These are phyloP conservation scores for Xestia rhomboidea DNA, from an alignment of 2,888 invertebrate species.

Conservation along the genomic window DNA sequence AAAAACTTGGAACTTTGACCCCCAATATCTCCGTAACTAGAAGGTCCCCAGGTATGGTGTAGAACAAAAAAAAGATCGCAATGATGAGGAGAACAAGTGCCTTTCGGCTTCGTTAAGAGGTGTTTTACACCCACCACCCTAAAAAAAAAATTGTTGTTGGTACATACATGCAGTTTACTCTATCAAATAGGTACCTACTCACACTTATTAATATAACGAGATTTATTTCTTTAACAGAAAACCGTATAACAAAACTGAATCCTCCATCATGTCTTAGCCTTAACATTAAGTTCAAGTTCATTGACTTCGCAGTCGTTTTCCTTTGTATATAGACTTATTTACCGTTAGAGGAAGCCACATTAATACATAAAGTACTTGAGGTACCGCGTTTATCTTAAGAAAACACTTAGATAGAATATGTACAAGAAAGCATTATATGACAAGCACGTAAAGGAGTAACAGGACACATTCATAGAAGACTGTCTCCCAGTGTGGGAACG, in stretches of 20 bases:
- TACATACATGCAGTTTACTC: too few relatives aligned
- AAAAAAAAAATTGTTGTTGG: too few relatives aligned
- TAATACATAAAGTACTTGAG: slow-evolving; percentile 15
- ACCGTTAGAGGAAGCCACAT: slow-evolving; percentile 35
- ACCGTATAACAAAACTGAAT: background rate
- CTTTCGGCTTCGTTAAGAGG: too few relatives aligned
- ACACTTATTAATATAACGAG: too few relatives aligned
- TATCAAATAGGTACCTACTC: too few relatives aligned
- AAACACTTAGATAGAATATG: slow-evolving; percentile 17
- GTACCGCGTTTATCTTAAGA: background rate
- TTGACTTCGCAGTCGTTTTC: slow-evolving; percentile 34
- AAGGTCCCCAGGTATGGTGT: too few relatives aligned
- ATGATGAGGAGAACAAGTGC: too few relatives aligned
- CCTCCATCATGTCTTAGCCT: background rate
- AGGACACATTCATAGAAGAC: background rate
- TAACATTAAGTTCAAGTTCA: slow-evolving; percentile 52
- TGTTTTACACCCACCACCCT: too few relatives aligned
- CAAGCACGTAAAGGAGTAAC: background rate
- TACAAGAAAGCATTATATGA: background rate
- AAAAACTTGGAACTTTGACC: too few relatives aligned
- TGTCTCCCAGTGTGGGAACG: background rate
- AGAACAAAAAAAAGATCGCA: too few relatives aligned
- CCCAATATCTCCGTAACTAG: too few relatives aligned
- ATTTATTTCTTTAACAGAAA: background rate
- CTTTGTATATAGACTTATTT: slow-evolving; percentile 10